Base-by-base conservation (phyloP, 2,888 invertebrate genomes). In the Drosophila lacicola region DNA sequence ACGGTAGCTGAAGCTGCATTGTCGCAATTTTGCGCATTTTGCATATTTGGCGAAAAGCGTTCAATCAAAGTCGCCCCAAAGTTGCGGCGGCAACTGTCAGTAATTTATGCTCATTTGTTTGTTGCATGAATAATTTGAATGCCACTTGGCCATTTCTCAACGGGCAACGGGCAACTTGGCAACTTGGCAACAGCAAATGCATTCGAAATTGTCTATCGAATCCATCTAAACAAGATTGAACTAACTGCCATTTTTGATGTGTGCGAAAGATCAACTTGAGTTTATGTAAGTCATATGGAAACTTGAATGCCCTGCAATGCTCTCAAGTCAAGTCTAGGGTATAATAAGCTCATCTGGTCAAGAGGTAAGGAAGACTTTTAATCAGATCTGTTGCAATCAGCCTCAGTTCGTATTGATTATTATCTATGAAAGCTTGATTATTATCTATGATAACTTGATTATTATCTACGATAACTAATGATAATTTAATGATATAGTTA, bases 31-130 rank as follows among this genome's bases (percentile, higher is more conserved):
- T 54, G 69, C 74, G 51, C 54, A 17, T 73, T 62, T 34, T 57
- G 77, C 75, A 71, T 67, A 70, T 75, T 74, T 74, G 69, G 63
- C 50, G 67, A 67, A 79, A 78, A 74, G 80, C 88, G 77, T 83
- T 83, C 82, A 83, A 83, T 83, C 82, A 83, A 83, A 89, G 89
- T 89, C 81, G 82, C 51, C 19, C 50, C 42, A 17, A 17, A 17
- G 60, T 70, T 72, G 62, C 74, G 74, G 75, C 74, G 78, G 81
- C 81, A 84, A 84, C 83, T 78, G 74, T 82, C 81, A 70, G 82
- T 88, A 84, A 84, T 87, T 87, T 83, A 83, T 89, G 89, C 89
- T 89, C 84, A 84, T 87, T 89, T 84, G 87, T 88, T 66, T 72
- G 80, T 37, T 74, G 77, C 82, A 88, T 83, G 82, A 88, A 88